Conservation (phyloP, 2,113 vertebrate genomes). For the Pteruthius melanotis region DNA sequence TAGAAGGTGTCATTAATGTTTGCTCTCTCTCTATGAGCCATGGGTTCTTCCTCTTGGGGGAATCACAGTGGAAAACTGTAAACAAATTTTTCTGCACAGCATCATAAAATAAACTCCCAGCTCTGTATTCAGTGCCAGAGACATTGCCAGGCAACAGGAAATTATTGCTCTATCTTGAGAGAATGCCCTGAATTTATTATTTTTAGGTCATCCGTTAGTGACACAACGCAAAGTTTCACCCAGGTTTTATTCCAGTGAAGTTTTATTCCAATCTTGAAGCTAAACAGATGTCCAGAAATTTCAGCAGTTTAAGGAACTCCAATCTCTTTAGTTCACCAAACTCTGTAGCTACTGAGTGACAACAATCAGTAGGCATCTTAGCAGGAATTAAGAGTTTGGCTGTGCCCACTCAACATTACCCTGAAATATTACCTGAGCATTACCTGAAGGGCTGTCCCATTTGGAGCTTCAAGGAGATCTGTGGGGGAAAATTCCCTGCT, state of each 20-base stretch:
- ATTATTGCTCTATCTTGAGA: not conserved
- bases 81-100: constrained; percentile 40
- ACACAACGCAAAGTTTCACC: not conserved
- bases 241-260: not conserved
- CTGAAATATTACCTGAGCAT: not conserved
- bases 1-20: not conserved
- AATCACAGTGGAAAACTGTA: constrained; percentile 50
- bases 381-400: not conserved
- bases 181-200: constrained; percentile 16
- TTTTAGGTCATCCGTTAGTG: not conserved
- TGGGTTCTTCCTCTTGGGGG: constrained; percentile 23
- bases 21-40: not conserved
- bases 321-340: not conserved
- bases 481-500: not conserved
- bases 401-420: not conserved
- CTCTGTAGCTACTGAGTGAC: not conserved
- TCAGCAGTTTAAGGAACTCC: not conserved
- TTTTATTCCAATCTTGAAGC: not conserved
- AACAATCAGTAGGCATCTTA: not conserved
- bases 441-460: not conserved
- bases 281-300: not conserved
- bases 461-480: not conserved
- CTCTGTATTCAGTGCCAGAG: not conserved
- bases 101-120: constrained; percentile 44
- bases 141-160: constrained; percentile 55